phyloP scores from a whole-genome alignment of 92 coral and sea anemone genomes.

The Montipora capitata region DNA sequence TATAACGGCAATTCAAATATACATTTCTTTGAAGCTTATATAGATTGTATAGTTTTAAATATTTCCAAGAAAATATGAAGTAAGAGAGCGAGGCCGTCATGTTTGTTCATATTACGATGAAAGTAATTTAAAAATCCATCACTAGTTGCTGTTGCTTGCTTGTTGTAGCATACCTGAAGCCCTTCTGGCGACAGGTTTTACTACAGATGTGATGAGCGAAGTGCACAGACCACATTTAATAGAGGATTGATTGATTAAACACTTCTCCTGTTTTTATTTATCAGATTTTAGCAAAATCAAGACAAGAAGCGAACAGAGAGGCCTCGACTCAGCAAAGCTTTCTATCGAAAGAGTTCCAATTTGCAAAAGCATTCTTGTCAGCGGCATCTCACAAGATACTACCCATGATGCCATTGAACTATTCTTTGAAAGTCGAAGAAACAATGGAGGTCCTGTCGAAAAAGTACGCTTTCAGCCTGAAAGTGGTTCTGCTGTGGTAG shows the following conservation, averaged over 20 bases:
- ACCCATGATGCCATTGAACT: conserved; percentile 79
- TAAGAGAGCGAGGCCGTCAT: too few relatives aligned
- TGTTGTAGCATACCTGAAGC: too few relatives aligned
- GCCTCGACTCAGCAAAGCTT: conserved; percentile 67
- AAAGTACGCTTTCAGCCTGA: conserved; percentile 52
- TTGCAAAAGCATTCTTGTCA: conserved; percentile 79
- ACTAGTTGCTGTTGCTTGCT: too few relatives aligned
- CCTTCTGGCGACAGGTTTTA: too few relatives aligned
- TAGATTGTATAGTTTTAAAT: too few relatives aligned
- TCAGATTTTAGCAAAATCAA: conserved; percentile 79
- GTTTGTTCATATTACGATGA: too few relatives aligned
- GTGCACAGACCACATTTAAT: too few relatives aligned
- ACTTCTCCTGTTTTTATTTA: background rate
- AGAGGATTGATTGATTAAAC: too few relatives aligned
- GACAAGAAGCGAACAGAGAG: conserved; percentile 61
- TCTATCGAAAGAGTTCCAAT: conserved; percentile 61
- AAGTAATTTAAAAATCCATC: too few relatives aligned
- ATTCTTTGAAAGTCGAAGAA: conserved; percentile 79
- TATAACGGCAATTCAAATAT: too few relatives aligned
- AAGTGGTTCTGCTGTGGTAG: conserved; percentile 73
- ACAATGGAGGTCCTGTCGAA: conserved; percentile 78
- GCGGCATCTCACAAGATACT: conserved; percentile 70
- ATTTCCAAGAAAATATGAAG: too few relatives aligned
- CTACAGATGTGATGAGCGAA: too few relatives aligned
- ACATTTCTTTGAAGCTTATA: background rate